These are phyloP conservation scores for Sylvicola cinctus DNA, from an alignment of 2,888 invertebrate genomes.

Conservation along the genomic window DNA sequence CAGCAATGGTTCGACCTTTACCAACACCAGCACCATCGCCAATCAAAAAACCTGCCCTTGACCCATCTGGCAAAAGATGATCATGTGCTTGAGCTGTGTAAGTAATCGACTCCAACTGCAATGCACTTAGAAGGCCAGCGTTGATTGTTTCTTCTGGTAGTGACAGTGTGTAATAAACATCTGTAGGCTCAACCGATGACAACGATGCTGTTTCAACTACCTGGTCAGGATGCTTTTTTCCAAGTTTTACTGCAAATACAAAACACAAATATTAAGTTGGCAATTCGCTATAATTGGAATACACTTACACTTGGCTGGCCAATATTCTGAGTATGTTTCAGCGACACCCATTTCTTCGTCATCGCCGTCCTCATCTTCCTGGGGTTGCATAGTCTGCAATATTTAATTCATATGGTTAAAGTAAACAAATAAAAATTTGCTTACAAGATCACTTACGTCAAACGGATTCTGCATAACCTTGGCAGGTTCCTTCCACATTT, in stretches of 20 bases:
- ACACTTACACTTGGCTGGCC: conserved; percentile 75
- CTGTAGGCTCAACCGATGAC: conserved; percentile 85
- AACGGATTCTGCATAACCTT: conserved; percentile 21
- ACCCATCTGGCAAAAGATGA: conserved; percentile 68
- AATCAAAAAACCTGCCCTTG: conserved; percentile 87
- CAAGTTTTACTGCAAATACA: conserved; percentile 52
- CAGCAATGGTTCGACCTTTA: conserved; percentile 93
- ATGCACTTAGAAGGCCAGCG: conserved; percentile 71
- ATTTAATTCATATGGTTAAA: conserved; percentile 1
- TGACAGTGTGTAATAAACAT: conserved; percentile 71
- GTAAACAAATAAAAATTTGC: neutral
- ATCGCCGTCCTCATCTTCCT: conserved; percentile 67
- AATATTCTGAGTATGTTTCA: conserved; percentile 96
- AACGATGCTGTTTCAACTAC: conserved; percentile 98
- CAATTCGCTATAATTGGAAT: neutral
- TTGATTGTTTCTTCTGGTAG: conserved; percentile 71
- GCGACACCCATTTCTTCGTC: conserved; percentile 96
- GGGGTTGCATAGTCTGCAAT: conserved; percentile 13
- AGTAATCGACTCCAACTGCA: conserved; percentile 93
- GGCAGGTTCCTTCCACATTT: conserved; percentile 37
- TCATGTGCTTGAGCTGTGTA: conserved; percentile 96
- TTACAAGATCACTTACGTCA: conserved; percentile 6
- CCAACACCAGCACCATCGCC: conserved; percentile 98
- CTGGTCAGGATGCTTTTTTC: conserved; percentile 92
- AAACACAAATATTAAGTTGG: conserved; percentile 1